phyloP scores from a whole-genome alignment of 1,140 invertebrate genomes.

The Penaeus chinensis region DNA sequence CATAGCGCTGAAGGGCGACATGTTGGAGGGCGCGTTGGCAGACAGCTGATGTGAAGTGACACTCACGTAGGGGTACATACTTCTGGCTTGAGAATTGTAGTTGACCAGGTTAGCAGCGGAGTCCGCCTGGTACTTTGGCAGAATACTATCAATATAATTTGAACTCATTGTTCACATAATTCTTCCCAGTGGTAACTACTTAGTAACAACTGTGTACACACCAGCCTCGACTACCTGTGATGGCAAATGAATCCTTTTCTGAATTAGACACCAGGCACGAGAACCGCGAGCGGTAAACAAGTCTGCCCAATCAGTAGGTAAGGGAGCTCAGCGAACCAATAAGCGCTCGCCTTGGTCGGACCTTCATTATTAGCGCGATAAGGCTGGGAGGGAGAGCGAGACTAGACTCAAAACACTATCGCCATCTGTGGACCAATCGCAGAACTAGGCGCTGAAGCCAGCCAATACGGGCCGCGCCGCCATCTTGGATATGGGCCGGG shows the following conservation, averaged over 20 bases:
- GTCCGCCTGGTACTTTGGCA: conserved; percentile 91
- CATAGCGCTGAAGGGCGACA: conserved; percentile 65
- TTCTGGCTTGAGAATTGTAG: conserved; percentile 69
- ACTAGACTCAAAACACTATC: conserved; percentile 65
- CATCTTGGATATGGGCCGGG: conserved; percentile 64
- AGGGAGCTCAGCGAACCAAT: conserved; percentile 64
- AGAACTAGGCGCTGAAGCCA: conserved; percentile 64
- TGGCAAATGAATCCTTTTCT: conserved; percentile 65
- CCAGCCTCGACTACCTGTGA: conserved; percentile 65
- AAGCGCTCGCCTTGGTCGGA: conserved; percentile 64
- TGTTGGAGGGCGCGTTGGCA: conserved; percentile 75
- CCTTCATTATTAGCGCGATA: conserved; percentile 65
- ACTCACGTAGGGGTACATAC: conserved; percentile 78
- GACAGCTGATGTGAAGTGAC: conserved; percentile 78
- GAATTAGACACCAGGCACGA: conserved; percentile 64
- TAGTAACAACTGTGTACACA: conserved; percentile 65
- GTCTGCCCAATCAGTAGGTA: conserved; percentile 65
- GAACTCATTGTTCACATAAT: conserved; percentile 82
- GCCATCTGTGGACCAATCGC: conserved; percentile 65
- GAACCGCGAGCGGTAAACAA: conserved; percentile 64
- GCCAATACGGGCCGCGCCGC: conserved; percentile 64
- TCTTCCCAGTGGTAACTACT: conserved; percentile 64
- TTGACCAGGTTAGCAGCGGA: conserved; percentile 73
- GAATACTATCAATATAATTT: conserved; percentile 97
- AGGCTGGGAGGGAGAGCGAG: conserved; percentile 64